A percentile compares a stretch with the other conserved stretches of the same genome.
Evolutionary conservation across 2,113 vertebrate genomes (phyloP).

Genomic region (Chauna torquata): DNA sequence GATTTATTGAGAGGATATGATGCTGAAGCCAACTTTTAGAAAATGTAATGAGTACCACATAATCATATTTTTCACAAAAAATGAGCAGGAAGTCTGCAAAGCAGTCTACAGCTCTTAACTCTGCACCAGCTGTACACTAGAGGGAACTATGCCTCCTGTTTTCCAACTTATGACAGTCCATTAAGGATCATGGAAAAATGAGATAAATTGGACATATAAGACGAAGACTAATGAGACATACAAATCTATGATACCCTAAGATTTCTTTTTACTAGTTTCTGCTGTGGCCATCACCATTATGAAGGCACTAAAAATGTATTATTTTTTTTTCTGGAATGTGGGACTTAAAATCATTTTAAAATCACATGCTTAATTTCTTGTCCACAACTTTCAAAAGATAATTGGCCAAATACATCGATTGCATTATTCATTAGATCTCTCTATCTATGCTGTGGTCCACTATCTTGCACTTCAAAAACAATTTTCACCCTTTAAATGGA

Average conservation of each 20-base stretch:
- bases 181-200: neutral
- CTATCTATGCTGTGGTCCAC: neutral
- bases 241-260: neutral
- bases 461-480: neutral
- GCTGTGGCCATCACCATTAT: neutral
- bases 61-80: neutral
- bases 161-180: neutral
- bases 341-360: neutral
- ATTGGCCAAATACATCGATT: neutral
- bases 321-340: neutral
- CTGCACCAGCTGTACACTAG: neutral
- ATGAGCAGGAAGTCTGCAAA: neutral
- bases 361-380: neutral
- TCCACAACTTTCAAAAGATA: neutral
- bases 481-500: neutral
- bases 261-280: neutral
- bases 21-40: neutral
- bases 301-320: neutral
- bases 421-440: neutral
- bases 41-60: neutral
- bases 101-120: neutral
- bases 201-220: neutral
- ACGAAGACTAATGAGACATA: neutral
- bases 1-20: neutral
- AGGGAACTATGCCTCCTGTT: neutral